phyloP scores from a whole-genome alignment of 37 sponge, comb jelly and placozoan genomes.

The Crambe crambe region DNA sequence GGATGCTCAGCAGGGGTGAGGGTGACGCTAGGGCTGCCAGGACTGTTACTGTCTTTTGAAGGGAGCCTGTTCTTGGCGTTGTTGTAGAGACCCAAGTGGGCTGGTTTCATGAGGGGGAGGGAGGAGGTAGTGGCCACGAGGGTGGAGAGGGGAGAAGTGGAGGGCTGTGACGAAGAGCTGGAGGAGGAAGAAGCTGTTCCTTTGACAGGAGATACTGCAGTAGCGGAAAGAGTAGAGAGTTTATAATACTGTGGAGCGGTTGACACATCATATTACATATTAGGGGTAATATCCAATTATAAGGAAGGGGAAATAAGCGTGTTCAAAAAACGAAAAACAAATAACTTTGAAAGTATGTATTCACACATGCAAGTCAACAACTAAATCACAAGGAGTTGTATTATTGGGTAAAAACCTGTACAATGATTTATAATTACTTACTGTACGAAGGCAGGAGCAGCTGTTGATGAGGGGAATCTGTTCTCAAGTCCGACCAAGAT shows the following conservation, averaged over 20 bases:
- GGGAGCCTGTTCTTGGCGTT: not conserved
- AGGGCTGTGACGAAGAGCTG: not conserved
- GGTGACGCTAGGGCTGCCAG: conserved; percentile 34
- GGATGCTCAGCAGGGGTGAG: conserved; percentile 16
- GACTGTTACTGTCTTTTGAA: conserved; percentile 24
- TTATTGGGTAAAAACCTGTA: too few species aligned
- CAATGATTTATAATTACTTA: not conserved
- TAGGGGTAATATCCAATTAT: too few species aligned
- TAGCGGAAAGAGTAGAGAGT: too few species aligned
- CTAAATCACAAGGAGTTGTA: too few species aligned
- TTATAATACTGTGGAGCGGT: too few species aligned
- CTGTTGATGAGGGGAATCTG: conserved; percentile 5
- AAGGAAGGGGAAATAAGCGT: too few species aligned
- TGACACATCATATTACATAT: too few species aligned
- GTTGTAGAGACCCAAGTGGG: not conserved
- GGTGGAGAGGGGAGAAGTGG: not conserved
- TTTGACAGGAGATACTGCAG: not conserved
- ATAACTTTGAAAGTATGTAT: not conserved
- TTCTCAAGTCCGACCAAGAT: conserved; percentile 15
- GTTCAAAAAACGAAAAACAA: too few species aligned
- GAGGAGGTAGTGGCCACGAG: conserved; percentile 3
- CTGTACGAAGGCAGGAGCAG: not conserved
- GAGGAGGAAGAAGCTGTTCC: not conserved
- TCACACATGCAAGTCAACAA: too few species aligned
- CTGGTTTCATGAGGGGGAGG: not conserved